Evolutionary conservation across 2,888 invertebrate species (phyloP).

Genomic region (Itoplectis maculator): DNA sequence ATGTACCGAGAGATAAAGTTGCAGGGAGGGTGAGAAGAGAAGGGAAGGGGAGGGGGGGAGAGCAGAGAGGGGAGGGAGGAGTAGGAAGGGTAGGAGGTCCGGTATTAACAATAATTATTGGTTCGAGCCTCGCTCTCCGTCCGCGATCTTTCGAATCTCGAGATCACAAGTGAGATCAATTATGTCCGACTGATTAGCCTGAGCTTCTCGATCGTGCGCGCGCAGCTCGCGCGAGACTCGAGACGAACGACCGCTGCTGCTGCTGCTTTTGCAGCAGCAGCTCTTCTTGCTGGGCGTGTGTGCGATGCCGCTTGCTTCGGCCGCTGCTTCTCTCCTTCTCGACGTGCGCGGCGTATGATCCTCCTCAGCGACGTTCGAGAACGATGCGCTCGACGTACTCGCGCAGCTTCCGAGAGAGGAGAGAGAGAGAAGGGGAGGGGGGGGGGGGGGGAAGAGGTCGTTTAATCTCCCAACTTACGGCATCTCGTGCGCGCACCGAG

Average conservation of each 20-base stretch:
- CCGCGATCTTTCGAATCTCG: slow-evolving; percentile 84
- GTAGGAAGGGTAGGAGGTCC: slow-evolving; percentile 69
- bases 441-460: slow-evolving; percentile 47
- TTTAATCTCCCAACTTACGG: slow-evolving; percentile 65
- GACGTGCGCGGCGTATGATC: slow-evolving; percentile 59
- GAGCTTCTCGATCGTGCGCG: slow-evolving; percentile 75
- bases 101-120: slow-evolving; percentile 84
- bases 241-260: slow-evolving; percentile 45
- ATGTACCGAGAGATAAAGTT: slow-evolving; percentile 57
- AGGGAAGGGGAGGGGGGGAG: slow-evolving; percentile 47
- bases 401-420: slow-evolving; percentile 56
- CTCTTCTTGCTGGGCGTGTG: slow-evolving; percentile 57
- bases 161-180: slow-evolving; percentile 84
- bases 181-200: slow-evolving; percentile 83
- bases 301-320: slow-evolving; percentile 50
- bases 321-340: slow-evolving; percentile 49
- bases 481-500: slow-evolving; percentile 55
- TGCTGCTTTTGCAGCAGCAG: not conserved
- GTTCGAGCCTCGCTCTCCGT: slow-evolving; percentile 83
- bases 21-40: slow-evolving; percentile 52
- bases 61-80: slow-evolving; percentile 50
- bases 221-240: slow-evolving; percentile 69
- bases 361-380: slow-evolving; percentile 44
- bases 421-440: not conserved
- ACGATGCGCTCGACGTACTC: slow-evolving; percentile 29